These are phyloP conservation scores for Ambastaia sidthimunki DNA, from an alignment of 2,797 vertebrate species.

Conservation along the genomic window DNA sequence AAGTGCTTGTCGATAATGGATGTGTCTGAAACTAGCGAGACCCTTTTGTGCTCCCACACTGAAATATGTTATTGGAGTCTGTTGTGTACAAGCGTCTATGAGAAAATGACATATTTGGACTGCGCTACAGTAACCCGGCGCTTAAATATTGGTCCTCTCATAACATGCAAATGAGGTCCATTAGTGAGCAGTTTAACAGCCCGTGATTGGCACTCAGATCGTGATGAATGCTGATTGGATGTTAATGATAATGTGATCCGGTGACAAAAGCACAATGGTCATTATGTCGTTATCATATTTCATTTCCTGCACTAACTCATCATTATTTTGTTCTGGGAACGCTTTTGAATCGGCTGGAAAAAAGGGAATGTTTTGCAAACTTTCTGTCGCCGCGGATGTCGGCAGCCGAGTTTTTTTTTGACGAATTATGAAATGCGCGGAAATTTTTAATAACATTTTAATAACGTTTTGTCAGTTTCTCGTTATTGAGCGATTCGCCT, in stretches of 20 bases:
- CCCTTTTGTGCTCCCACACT: neutral
- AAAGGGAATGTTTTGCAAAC: too few species aligned
- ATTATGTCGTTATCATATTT: neutral
- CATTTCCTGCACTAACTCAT: neutral
- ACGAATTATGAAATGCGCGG: neutral
- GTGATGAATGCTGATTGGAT: neutral
- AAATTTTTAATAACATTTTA: neutral
- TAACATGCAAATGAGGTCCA: conserved; percentile 1
- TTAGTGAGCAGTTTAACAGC: conserved; percentile 1
- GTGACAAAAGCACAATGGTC: neutral
- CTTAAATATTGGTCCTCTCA: conserved; percentile 3
- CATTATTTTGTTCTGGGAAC: conserved; percentile 10
- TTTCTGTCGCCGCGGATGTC: neutral
- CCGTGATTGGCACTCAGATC: neutral
- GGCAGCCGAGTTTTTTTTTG: neutral
- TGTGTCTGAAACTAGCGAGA: conserved; percentile 9
- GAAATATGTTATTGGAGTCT: conserved; percentile 19
- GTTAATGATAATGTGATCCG: conserved; percentile 3
- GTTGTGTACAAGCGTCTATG: conserved; percentile 16
- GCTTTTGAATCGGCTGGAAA: neutral
- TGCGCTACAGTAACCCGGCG: neutral
- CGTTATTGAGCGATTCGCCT: neutral
- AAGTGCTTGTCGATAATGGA: conserved; percentile 20
- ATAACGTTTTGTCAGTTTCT: neutral
- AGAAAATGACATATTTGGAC: conserved; percentile 31